These are phyloP conservation scores for Megastigmus dorsalis DNA, from an alignment of 2,888 invertebrate species.

Conservation along the genomic window DNA sequence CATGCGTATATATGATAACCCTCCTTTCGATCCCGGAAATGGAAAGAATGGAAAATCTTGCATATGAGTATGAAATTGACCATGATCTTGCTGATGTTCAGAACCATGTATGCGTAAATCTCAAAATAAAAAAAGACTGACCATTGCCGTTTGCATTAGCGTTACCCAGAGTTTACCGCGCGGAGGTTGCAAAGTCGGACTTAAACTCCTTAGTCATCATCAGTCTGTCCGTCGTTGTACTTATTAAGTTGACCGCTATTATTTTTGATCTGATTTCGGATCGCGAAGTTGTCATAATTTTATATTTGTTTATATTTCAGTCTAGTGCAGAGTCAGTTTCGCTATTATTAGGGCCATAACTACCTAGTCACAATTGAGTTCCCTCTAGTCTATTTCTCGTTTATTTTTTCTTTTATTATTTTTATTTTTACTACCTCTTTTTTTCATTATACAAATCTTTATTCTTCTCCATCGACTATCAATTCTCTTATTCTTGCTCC, in stretches of 20 bases:
- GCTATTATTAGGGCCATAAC: no score
- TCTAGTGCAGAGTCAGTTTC: no score
- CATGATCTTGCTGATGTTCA: no score
- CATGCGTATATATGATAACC: no score
- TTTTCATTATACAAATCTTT: constrained; percentile 6
- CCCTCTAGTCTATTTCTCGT: not conserved
- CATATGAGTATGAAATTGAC: no score
- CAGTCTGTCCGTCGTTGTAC: constrained; percentile 28
- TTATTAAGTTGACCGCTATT: constrained; percentile 10
- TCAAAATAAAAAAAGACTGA: constrained; percentile 6
- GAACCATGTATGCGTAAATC: not conserved
- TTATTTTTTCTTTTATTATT: no score
- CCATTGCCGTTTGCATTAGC: not conserved
- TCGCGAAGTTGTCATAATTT: not conserved
- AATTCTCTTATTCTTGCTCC: not conserved
- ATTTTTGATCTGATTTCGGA: not conserved
- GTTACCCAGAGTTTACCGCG: constrained; percentile 23
- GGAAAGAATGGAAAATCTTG: no score
- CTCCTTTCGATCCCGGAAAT: no score
- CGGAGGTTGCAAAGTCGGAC: constrained; percentile 31
- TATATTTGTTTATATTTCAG: no score
- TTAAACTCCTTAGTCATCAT: constrained; percentile 34
- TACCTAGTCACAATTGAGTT: no score
- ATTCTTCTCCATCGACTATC: constrained; percentile 6
- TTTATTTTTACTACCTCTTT: no score